Percentiles rank a stretch among this genome's conserved stretches.
phyloP scores from a whole-genome alignment of 1,140 invertebrate genomes.

The Drosophila nasuta region DNA sequence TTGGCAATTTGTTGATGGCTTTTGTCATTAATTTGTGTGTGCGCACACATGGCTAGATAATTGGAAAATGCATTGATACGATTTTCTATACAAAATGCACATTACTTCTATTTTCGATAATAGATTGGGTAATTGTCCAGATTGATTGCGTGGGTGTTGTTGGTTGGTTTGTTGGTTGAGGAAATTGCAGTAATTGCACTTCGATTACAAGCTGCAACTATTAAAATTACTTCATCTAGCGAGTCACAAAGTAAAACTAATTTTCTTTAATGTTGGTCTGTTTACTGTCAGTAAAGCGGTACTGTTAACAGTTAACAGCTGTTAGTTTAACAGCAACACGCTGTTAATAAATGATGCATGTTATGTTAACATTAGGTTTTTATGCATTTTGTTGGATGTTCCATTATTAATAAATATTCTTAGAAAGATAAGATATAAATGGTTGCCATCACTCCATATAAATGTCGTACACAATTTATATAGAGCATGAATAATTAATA shows the following conservation, averaged over 20 bases:
- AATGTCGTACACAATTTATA: no score
- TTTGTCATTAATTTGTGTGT: conserved; percentile 63
- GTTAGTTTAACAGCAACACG: not conserved
- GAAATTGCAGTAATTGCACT: conserved; percentile 10
- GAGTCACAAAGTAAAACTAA: not conserved
- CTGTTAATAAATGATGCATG: no score
- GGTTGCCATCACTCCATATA: no score
- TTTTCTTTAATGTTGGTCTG: not conserved
- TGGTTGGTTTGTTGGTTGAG: not conserved
- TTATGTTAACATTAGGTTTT: no score
- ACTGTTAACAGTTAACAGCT: not conserved
- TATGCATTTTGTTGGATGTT: no score
- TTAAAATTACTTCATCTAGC: not conserved
- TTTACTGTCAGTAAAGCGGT: not conserved
- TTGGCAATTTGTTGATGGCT: conserved; percentile 59
- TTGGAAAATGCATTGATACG: conserved; percentile 31
- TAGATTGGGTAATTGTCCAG: conserved; percentile 11
- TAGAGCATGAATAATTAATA: no score
- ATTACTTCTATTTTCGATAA: conserved; percentile 27
- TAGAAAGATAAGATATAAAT: no score
- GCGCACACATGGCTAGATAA: conserved; percentile 17
- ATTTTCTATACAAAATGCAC: not conserved
- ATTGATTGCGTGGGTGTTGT: not conserved
- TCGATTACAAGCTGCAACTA: not conserved
- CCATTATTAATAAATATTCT: no score